Evolutionary conservation across 2,113 vertebrate species (phyloP).

Genomic region (Leiothrix lutea): DNA sequence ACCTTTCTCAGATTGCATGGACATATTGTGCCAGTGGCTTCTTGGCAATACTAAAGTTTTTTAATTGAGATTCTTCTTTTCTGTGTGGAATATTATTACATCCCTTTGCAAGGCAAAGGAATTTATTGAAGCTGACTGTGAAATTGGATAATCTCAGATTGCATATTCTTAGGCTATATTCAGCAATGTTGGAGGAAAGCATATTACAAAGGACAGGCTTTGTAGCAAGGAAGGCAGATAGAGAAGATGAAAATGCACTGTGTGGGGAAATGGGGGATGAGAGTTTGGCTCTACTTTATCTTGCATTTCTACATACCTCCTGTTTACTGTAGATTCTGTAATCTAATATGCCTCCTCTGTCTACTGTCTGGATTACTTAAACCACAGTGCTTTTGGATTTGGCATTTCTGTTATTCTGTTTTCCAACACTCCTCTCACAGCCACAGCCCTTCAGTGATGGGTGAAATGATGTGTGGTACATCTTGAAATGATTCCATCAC

Average conservation of each 20-base stretch:
- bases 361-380: neutral
- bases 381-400: neutral
- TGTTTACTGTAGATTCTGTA: neutral
- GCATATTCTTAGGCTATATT: neutral
- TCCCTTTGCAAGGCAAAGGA: neutral
- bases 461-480: neutral
- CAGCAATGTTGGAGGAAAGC: neutral
- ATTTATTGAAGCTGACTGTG: conserved; percentile 1
- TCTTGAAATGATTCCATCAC: neutral
- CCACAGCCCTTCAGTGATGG: neutral
- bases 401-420: neutral
- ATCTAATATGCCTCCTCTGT: neutral
- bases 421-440: neutral
- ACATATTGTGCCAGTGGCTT: neutral
- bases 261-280: neutral
- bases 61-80: neutral
- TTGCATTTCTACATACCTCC: neutral
- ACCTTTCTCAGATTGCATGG: neutral
- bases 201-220: neutral
- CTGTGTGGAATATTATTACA: neutral
- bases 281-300: neutral
- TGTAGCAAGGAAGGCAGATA: neutral
- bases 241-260: neutral
- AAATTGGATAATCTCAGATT: conserved; percentile 9
- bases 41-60: neutral